Percentiles rank a stretch among this genome's conserved stretches.
Evolutionary conservation across 1,140 invertebrate species (phyloP).

Genomic region (Brachystomella parvula): DNA sequence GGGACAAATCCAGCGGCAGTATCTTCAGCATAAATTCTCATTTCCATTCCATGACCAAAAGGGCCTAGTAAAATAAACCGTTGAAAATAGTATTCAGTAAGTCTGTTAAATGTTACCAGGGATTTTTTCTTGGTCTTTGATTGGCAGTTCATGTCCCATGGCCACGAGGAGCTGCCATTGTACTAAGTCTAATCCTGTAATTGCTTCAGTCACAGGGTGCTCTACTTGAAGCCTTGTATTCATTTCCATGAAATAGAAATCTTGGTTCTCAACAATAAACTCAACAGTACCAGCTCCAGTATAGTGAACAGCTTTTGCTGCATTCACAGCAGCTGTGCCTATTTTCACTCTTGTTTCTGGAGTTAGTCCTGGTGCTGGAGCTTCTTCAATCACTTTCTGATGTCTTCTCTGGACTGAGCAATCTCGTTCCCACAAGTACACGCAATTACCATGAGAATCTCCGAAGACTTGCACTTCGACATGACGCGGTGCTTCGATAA

Average conservation of each 20-base stretch:
- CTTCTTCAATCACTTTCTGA: conserved; percentile 98
- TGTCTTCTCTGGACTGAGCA: conserved; percentile 93
- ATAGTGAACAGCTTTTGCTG: conserved; percentile 85
- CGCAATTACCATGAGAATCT: conserved; percentile 58
- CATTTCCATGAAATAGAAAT: conserved; percentile 99
- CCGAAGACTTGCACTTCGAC: conserved; percentile 80
- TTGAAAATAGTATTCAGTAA: not conserved
- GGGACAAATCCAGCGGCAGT: conserved; percentile 81
- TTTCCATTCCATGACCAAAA: conserved; percentile 83
- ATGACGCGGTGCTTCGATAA: conserved; percentile 76
- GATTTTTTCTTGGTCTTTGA: conserved; percentile 31
- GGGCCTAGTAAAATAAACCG: conserved; percentile 16
- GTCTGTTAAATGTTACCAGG: conserved; percentile 15
- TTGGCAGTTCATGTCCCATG: conserved; percentile 30
- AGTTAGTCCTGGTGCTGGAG: conserved; percentile 80
- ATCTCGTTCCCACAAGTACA: conserved; percentile 76
- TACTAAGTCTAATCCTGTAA: conserved; percentile 74
- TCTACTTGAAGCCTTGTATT: conserved; percentile 91
- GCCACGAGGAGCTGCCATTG: conserved; percentile 81
- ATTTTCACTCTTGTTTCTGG: conserved; percentile 64
- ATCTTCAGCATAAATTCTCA: conserved; percentile 92
- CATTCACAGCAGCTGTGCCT: conserved; percentile 82
- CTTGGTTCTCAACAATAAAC: conserved; percentile 60
- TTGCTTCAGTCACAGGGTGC: conserved; percentile 97
- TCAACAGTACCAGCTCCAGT: conserved; percentile 95